Evolutionary conservation across 1,140 invertebrate genomes (phyloP), one percentile per base, ranked within the genome.

Genomic region (Aphaenogaster rudis): DNA sequence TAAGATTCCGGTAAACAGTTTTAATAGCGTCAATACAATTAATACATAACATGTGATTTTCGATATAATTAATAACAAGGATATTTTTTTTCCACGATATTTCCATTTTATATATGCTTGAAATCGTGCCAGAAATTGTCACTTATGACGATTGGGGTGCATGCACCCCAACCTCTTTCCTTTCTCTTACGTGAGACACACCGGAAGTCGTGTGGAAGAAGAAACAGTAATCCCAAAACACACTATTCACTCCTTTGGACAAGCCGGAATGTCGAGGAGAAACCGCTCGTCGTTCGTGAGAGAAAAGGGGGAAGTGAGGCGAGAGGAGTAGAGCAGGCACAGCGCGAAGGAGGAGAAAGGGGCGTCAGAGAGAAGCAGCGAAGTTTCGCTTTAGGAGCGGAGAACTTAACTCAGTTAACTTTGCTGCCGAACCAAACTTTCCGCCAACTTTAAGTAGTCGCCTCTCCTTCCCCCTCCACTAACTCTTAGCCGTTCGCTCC

Each of bases 361-460:
- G 84, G 87, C 67, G 89, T 88, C 78, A 87, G 90, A 88, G 92
- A 92, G 93, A 92, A 92, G 92, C 88, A 92, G 92, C 88, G 93
- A 95, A 95, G 94, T 95, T 95, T 95, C 92, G 93, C 93, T 94
- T 93, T 92, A 93, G 93, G 86, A 93, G 93, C 89, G 90, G 94
- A 94, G 94, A 95, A 95, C 94, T 95, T 94, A 95, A 95, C 95
- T 95, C 91, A 95, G 95, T 95, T 95, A 95, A 95, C 94, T 95
- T 95, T 94, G 93, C 94, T 95, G 93, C 93, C 92, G 93, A 94
- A 94, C 92, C 91, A 95, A 95, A 95, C 92, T 95, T 95, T 95
- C 92, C 91, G 92, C 93, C 94, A 95, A 95, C 91, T 95, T 95
- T 95, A 95, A 95, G 95, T 95, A 95, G 94, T 95, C 93, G 93